Evolutionary conservation across 2,797 vertebrate genomes (phyloP).

Genomic region (Delichon dasypus): DNA sequence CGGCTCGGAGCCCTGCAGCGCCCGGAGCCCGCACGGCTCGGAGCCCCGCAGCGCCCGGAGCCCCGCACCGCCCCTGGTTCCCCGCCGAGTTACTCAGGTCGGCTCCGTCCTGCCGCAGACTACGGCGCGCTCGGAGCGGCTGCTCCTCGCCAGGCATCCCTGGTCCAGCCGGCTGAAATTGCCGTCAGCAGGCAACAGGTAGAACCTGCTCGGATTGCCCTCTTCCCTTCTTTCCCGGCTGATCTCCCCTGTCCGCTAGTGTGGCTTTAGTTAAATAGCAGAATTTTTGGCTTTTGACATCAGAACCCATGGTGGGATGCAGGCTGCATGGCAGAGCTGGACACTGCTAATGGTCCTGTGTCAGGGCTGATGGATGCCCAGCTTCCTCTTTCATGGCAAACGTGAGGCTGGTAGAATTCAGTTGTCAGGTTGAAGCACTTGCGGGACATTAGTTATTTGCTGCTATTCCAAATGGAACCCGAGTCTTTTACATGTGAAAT

Average conservation of each 20-base stretch:
- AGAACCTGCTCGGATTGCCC: not conserved
- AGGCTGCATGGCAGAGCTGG: not conserved
- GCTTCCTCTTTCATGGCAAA: not conserved
- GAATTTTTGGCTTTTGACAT: not conserved
- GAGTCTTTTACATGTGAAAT: not conserved
- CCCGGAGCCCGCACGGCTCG: not conserved
- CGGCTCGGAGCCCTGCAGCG: too few relatives aligned
- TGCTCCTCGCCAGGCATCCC: not conserved
- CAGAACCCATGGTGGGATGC: not conserved
- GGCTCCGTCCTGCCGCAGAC: not conserved
- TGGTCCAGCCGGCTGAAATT: not conserved
- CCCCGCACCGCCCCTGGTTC: not conserved
- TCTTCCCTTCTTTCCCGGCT: not conserved
- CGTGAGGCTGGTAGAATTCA: not conserved
- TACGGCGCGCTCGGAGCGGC: not conserved
- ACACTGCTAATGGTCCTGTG: not conserved
- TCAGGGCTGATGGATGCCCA: not conserved
- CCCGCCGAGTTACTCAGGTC: rapidly evolving
- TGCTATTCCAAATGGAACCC: not conserved
- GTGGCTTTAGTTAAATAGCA: not conserved
- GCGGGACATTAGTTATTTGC: not conserved
- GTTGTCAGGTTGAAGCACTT: not conserved
- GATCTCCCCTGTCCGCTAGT: not conserved
- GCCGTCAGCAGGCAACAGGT: not conserved
- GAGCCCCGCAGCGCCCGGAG: not conserved